Base-by-base conservation (phyloP, 1,140 invertebrate genomes). In the Steinernema khuongi region DNA sequence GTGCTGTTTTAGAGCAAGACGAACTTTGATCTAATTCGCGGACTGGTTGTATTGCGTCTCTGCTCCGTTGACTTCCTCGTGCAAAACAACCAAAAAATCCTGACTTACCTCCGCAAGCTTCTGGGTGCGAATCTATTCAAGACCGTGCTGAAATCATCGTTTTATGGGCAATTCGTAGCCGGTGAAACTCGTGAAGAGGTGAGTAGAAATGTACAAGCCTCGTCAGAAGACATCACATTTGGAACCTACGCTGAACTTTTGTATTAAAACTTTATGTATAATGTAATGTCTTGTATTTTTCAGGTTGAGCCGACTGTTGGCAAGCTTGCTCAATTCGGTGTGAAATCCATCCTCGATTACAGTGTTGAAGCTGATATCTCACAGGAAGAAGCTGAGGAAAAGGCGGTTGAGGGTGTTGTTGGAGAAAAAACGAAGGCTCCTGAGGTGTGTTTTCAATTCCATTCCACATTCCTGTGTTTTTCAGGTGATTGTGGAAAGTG, bases 101-200 rank as follows among this genome's bases (percentile, higher is more conserved):
- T 99, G 91, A 93, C 93, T 88, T 76, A 92, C 17, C 88, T 90
- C 17, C 90, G 91, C 76, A 87, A 88, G 76, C 69, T 97, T n/a
- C 85, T 98, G 36, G 96, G 96, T 1, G 90, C 93, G 79, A 89
- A 85, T 74, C 84, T 98, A 7, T 99, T 99, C 87, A 89, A 90
- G 19, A 80, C 87, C n/a, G 76, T 96, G 41, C 96, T 98, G 93
- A 94, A 94, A 86, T 87, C 89, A 0, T 95, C 95, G 22, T 96
- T 99, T 88, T 99, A 97, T 86, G 96, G 96, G 14, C 96, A 99
- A 86, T 99, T 99, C 88, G 96, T 99, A 29, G 94, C 94, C 44
- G 94, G 94, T 19, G 93, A 96, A 87, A 91, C 94, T 86, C 92
- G 93, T 84, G 88, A 90, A 81, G 91, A 90, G 82, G 95, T 96